phyloP scores from a whole-genome alignment of 1,140 invertebrate species.

The Calephelis nemesis region DNA sequence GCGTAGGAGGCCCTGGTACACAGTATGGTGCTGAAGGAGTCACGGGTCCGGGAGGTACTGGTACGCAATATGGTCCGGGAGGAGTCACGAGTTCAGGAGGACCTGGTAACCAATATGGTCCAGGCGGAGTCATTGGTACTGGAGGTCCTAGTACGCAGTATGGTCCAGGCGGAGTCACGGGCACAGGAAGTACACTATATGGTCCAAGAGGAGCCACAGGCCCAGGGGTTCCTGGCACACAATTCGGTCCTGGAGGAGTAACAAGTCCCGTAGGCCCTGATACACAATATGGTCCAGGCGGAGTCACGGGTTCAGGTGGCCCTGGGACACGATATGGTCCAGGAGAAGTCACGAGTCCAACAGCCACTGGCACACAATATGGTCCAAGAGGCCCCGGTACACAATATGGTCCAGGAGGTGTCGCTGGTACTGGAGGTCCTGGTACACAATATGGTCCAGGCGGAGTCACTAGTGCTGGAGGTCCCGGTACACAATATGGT shows the following conservation, averaged over 20 bases:
- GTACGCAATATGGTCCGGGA: constrained; percentile 7
- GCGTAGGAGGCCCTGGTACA: constrained; percentile 15
- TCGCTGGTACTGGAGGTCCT: constrained; percentile 14
- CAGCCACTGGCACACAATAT: constrained; percentile 23
- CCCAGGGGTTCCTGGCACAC: not conserved
- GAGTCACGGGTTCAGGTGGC: not conserved
- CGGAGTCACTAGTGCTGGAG: not conserved
- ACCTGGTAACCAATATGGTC: constrained; percentile 21
- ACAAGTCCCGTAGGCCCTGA: not conserved
- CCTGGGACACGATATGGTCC: constrained; percentile 4
- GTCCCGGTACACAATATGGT: constrained; percentile 3
- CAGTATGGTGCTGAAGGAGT: constrained; percentile 22
- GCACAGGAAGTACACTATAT: constrained; percentile 18
- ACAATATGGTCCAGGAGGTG: constrained; percentile 24
- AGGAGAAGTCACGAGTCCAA: not conserved
- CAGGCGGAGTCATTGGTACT: not conserved
- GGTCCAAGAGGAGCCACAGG: constrained; percentile 11
- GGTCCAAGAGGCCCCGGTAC: constrained; percentile 18
- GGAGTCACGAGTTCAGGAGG: constrained; percentile 9
- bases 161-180: constrained; percentile 23
- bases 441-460: not conserved
- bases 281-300: constrained; percentile 24
- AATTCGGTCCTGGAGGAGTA: constrained; percentile 25
- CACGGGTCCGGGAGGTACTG: constrained; percentile 5
- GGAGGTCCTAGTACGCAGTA: constrained; percentile 20